phyloP scores from a whole-genome alignment of 2,113 vertebrate genomes.

The Nymphicus hollandicus region DNA sequence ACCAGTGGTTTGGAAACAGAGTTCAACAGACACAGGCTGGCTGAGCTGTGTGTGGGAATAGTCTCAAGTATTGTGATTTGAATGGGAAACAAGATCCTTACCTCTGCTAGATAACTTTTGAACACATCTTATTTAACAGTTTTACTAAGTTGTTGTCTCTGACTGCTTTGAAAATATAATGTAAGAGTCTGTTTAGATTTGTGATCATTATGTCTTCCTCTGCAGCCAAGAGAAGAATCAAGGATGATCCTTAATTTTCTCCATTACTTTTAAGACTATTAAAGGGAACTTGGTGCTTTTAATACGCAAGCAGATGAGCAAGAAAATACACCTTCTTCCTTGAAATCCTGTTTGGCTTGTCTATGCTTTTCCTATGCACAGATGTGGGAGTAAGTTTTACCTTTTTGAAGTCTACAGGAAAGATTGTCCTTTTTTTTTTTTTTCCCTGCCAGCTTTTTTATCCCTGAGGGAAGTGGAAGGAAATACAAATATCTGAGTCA shows the following conservation, averaged over 20 bases:
- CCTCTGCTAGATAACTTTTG: background rate
- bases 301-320: background rate
- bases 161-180: background rate
- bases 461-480: background rate
- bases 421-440: background rate
- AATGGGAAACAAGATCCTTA: background rate
- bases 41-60: background rate
- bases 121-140: background rate
- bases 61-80: background rate
- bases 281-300: background rate
- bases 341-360: background rate
- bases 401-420: background rate
- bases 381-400: background rate
- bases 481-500: background rate
- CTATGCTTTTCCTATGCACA: background rate
- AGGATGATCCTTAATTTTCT: background rate
- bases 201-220: background rate
- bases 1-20: background rate
- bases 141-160: background rate
- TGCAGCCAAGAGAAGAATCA: background rate
- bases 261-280: background rate
- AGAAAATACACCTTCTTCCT: background rate
- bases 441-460: background rate
- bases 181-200: background rate
- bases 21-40: rapidly evolving